Conservation (phyloP, 2,888 invertebrate genomes). For the Isoperla grammatica region DNA sequence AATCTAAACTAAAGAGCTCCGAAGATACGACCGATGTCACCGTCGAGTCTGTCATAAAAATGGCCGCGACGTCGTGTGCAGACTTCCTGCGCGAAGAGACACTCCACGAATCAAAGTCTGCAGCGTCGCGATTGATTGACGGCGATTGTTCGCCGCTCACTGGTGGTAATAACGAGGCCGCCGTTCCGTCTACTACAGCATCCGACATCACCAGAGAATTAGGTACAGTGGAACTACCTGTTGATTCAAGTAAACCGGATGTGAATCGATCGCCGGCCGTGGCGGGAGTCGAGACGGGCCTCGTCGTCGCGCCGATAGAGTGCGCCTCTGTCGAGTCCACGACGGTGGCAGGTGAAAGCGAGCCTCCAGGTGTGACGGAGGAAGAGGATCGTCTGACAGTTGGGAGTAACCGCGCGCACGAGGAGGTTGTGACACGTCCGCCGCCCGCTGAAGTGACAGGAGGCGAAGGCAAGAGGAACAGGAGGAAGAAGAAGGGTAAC, state of each 20-base stretch:
- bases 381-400: neutral
- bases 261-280: neutral
- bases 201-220: too few species aligned
- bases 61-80: too few species aligned
- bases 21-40: too few species aligned
- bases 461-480: neutral
- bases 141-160: too few species aligned
- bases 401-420: neutral
- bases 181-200: too few species aligned
- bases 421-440: neutral
- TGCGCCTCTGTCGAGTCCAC: neutral
- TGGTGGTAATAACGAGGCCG: too few species aligned
- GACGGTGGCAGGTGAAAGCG: neutral
- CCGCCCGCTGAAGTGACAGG: neutral
- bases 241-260: neutral
- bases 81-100: too few species aligned
- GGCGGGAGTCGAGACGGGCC: constrained; percentile 6
- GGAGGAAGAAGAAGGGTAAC: constrained; percentile 3
- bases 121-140: neutral
- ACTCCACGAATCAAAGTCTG: too few species aligned
- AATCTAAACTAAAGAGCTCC: too few species aligned
- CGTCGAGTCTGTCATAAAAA: too few species aligned
- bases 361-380: neutral
- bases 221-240: too few species aligned
- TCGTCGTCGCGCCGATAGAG: constrained; percentile 3